Conservation (phyloP, 64 coral and sea anemone species). For the Anthopleura sola region DNA sequence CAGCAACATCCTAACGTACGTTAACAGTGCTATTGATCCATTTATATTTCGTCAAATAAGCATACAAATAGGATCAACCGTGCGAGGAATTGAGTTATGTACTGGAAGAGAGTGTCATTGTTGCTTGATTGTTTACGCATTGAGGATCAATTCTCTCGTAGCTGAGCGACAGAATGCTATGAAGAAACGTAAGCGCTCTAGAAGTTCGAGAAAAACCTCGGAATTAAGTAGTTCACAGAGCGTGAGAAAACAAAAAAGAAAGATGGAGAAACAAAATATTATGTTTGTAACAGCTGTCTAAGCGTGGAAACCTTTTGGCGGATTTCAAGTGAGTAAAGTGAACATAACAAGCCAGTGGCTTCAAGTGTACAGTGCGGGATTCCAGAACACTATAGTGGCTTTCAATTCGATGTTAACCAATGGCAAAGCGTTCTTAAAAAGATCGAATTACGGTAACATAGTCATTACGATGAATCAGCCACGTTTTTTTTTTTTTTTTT, state of each 20-base stretch:
- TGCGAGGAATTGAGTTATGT: background rate
- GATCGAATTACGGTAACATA: no score
- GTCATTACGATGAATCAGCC: no score
- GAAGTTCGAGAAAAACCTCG: background rate
- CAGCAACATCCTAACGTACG: conserved; percentile 78
- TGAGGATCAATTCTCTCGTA: conserved; percentile 6
- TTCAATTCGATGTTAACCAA: background rate
- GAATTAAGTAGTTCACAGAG: background rate
- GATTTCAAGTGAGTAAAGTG: background rate
- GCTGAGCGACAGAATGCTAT: conserved; percentile 24
- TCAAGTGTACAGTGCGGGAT: background rate
- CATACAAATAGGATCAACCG: background rate
- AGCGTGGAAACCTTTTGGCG: background rate
- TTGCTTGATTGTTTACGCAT: background rate
- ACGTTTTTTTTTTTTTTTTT: no score
- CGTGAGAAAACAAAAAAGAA: background rate
- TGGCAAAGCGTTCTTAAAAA: no score
- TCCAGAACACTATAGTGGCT: background rate
- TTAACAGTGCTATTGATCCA: conserved; percentile 84
- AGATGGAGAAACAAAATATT: background rate
- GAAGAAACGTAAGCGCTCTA: background rate
- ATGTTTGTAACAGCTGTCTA: background rate
- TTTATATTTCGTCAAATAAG: conserved; percentile 66
- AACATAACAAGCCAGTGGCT: background rate
- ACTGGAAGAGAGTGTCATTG: background rate